Percentiles rank a stretch among this genome's conserved stretches.
phyloP scores from a whole-genome alignment of 2,888 invertebrate species.

The Sycophila texana region DNA sequence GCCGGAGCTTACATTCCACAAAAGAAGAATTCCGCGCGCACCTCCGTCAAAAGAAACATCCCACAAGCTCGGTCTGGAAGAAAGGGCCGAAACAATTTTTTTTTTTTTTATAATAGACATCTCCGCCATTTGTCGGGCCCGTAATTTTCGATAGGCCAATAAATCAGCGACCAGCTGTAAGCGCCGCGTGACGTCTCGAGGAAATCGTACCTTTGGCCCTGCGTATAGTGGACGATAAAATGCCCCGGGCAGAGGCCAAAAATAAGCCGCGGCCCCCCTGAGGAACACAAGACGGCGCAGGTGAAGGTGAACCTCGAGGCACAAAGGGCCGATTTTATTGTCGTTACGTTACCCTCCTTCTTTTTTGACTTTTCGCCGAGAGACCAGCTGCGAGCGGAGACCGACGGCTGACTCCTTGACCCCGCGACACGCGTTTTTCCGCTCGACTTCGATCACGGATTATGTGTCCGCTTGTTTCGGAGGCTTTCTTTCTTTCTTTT shows the following conservation, averaged over 20 bases:
- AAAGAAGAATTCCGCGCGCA: too few species aligned
- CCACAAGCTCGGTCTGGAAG: too few species aligned
- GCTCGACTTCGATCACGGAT: not conserved
- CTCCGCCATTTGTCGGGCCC: slow-evolving; percentile 9
- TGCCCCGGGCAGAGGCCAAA: slow-evolving; percentile 16
- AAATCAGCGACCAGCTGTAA: slow-evolving; percentile 35
- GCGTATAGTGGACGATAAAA: slow-evolving; percentile 4
- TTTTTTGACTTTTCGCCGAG: slow-evolving; percentile 3
- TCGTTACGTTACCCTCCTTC: not conserved
- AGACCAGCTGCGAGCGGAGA: slow-evolving; percentile 10
- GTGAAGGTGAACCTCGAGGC: slow-evolving; percentile 42
- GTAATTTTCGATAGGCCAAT: slow-evolving; percentile 20
- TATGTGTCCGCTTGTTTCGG: not conserved
- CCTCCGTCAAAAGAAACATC: too few species aligned
- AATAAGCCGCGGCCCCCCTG: slow-evolving; percentile 23
- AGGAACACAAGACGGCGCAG: slow-evolving; percentile 29
- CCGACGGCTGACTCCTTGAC: slow-evolving; percentile 1
- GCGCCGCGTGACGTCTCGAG: not conserved
- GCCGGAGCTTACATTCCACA: too few species aligned
- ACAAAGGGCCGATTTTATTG: slow-evolving; percentile 36
- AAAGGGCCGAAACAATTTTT: too few species aligned
- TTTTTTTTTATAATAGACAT: not conserved
- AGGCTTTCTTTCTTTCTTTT: not conserved
- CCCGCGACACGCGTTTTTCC: slow-evolving; percentile 28
- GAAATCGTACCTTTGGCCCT: not conserved